phyloP scores from a whole-genome alignment of 1,140 invertebrate species.

The Thrips palmi region DNA sequence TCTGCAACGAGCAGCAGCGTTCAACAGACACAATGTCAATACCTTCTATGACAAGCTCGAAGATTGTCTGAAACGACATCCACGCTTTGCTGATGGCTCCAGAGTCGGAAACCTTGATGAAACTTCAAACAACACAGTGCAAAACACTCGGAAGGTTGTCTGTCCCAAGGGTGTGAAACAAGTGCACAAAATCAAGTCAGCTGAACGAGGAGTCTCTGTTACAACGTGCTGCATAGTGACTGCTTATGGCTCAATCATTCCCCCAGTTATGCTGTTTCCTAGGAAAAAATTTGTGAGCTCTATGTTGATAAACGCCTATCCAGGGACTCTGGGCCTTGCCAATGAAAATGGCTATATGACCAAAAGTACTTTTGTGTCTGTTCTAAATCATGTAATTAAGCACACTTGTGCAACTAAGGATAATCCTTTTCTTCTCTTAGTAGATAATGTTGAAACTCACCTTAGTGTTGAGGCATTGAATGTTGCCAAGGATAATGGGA shows the following conservation, averaged over 20 bases:
- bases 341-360: slow-evolving; percentile 26
- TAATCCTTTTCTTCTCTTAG: slow-evolving; percentile 18
- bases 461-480: slow-evolving; percentile 17
- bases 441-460: slow-evolving; percentile 24
- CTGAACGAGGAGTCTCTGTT: slow-evolving; percentile 22
- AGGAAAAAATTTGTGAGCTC: slow-evolving; percentile 18
- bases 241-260: slow-evolving; percentile 20
- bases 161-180: slow-evolving; percentile 21
- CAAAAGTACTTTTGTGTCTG: slow-evolving; percentile 23
- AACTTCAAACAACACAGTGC: slow-evolving; percentile 25
- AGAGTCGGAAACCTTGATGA: slow-evolving; percentile 25
- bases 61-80: too few species aligned
- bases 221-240: slow-evolving; percentile 19
- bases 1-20: slow-evolving; percentile 18
- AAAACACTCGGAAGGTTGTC: slow-evolving; percentile 23
- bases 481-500: slow-evolving; percentile 18
- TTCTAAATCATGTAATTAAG: slow-evolving; percentile 25
- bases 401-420: slow-evolving; percentile 16
- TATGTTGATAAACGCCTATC: slow-evolving; percentile 19
- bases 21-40: slow-evolving; percentile 16
- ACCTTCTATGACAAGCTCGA: slow-evolving; percentile 16
- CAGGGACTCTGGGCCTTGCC: slow-evolving; percentile 24
- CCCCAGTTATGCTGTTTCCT: slow-evolving; percentile 21
- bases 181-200: slow-evolving; percentile 21
- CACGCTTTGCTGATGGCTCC: slow-evolving; percentile 10